These are phyloP conservation scores for Oxystoma pomonae DNA, from an alignment of 2,888 invertebrate genomes.

Conservation along the genomic window DNA sequence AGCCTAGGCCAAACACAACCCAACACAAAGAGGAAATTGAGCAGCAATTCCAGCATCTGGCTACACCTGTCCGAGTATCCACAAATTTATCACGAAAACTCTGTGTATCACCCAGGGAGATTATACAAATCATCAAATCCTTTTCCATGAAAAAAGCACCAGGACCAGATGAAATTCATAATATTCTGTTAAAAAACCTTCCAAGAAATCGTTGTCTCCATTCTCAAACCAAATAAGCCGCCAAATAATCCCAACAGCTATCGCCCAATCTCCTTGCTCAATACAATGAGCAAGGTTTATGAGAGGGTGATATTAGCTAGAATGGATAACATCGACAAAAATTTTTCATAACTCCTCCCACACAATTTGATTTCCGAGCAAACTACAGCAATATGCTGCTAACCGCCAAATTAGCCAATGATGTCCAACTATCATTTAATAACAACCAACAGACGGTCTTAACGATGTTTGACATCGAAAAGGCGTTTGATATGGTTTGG, in stretches of 20 bases:
- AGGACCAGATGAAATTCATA: constrained; percentile 20
- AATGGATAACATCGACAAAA: background rate
- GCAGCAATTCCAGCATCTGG: background rate
- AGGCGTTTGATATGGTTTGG: constrained; percentile 7
- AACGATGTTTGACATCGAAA: constrained; percentile 7
- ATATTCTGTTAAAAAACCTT: constrained; percentile 28
- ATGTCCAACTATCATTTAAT: background rate
- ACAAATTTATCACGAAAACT: background rate
- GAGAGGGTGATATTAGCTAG: constrained; percentile 4
- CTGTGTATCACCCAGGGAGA: background rate
- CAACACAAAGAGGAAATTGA: background rate
- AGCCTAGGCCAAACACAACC: background rate
- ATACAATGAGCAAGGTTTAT: background rate
- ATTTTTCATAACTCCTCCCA: background rate
- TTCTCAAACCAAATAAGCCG: background rate
- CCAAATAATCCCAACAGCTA: constrained; percentile 2
- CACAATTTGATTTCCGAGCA: constrained; percentile 4
- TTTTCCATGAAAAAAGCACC: constrained; percentile 25
- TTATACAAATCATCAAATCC: background rate
- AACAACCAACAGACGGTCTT: background rate
- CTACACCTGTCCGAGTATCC: background rate
- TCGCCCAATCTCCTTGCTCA: constrained; percentile 4
- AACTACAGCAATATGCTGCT: background rate
- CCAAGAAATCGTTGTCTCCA: constrained; percentile 19
- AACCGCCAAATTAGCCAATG: background rate